Evolutionary conservation across 2,888 invertebrate species (phyloP), one percentile per base, ranked within the genome.

Genomic region (Asteroscopus sphinx): DNA sequence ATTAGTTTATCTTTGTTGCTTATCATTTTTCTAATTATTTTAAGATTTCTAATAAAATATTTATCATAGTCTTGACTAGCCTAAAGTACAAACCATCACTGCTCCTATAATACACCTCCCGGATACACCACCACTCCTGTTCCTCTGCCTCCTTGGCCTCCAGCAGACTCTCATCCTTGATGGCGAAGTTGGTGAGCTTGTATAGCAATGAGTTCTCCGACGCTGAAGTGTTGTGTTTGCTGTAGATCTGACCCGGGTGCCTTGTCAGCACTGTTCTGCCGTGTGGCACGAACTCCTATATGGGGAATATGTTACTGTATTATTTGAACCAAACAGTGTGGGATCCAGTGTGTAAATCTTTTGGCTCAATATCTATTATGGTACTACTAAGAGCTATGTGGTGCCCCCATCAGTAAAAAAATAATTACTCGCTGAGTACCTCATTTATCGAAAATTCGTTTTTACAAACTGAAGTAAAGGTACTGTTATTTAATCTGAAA

Each of bases 281-380:
- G 94, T 97, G 97, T 83, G 98, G 98, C 95, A 97, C 95, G 95
- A 97, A 98, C 95, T 97, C 98, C 97, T 97, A n/a, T n/a, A n/a
- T n/a, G n/a, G n/a, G n/a, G n/a, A n/a, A n/a, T n/a, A n/a, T n/a
- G n/a, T n/a, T n/a, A n/a, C n/a, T n/a, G n/a, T n/a, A n/a, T n/a
- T n/a, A n/a, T n/a, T n/a, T n/a, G n/a, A n/a, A n/a, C n/a, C n/a
- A n/a, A n/a, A n/a, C n/a, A n/a, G n/a, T n/a, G n/a, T n/a, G n/a
- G n/a, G n/a, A n/a, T n/a, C n/a, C n/a, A n/a, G n/a, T n/a, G n/a
- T n/a, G n/a, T n/a, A n/a, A n/a, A n/a, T n/a, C n/a, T n/a, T n/a
- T n/a, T n/a, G n/a, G n/a, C n/a, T n/a, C n/a, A n/a, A n/a, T n/a
- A n/a, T n/a, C n/a, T n/a, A n/a, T n/a, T n/a, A n/a, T n/a, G n/a